A percentile compares a stretch with the other conserved stretches of the same genome.
Evolutionary conservation across 1,140 invertebrate species (phyloP).

Genomic region (Aphidius ervi): DNA sequence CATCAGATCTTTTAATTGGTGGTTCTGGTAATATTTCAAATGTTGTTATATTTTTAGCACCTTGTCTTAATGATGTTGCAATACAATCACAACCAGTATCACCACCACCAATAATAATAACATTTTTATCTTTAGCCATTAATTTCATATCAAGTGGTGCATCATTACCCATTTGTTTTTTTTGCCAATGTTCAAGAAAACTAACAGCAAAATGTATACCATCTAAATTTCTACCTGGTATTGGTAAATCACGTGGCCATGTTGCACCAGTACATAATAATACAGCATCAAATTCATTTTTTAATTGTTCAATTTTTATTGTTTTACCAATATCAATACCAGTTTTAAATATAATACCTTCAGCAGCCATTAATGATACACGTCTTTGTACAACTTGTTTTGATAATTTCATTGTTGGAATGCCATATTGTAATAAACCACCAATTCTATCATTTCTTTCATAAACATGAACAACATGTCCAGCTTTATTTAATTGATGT

Average conservation of each 20-base stretch:
- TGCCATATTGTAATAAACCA: slow-evolving; percentile 94
- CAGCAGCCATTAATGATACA: slow-evolving; percentile 79
- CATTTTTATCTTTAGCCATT: slow-evolving; percentile 88
- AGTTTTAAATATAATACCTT: slow-evolving; percentile 90
- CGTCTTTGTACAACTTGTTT: slow-evolving; percentile 90
- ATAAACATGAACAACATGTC: slow-evolving; percentile 87
- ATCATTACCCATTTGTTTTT: slow-evolving; percentile 77
- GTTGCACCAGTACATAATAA: slow-evolving; percentile 91
- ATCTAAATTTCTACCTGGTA: slow-evolving; percentile 77
- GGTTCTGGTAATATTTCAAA: slow-evolving; percentile 98
- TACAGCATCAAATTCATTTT: slow-evolving; percentile 79
- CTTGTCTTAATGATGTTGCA: slow-evolving; percentile 93
- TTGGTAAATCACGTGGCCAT: slow-evolving; percentile 88
- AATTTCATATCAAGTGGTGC: slow-evolving; percentile 52
- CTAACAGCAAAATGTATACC: slow-evolving; percentile 98
- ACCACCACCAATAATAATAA: slow-evolving; percentile 96
- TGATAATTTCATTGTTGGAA: slow-evolving; percentile 95
- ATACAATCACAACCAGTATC: slow-evolving; percentile 99
- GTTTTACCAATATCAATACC: slow-evolving; percentile 90
- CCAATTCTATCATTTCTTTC: slow-evolving; percentile 94
- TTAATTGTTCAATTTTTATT: slow-evolving; percentile 70
- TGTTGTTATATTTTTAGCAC: slow-evolving; percentile 91
- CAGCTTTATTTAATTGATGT: slow-evolving; percentile 93
- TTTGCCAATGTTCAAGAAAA: slow-evolving; percentile 96
- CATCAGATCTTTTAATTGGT: slow-evolving; percentile 67